Evolutionary conservation across 1,140 invertebrate genomes (phyloP).

Genomic region (Anagrus nilaparvatae): DNA sequence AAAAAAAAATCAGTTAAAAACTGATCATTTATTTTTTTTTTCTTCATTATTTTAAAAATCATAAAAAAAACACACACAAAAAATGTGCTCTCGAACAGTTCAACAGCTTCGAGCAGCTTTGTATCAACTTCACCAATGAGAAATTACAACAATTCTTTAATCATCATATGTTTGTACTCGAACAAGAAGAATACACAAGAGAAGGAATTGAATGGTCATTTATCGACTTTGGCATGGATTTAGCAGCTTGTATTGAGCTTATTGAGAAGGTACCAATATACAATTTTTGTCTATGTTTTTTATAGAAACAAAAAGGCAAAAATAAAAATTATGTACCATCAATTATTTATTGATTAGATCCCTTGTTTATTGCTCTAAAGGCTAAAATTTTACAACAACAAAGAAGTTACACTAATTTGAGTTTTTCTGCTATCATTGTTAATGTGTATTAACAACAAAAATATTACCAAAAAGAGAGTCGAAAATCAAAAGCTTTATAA

Average conservation of each 20-base stretch:
- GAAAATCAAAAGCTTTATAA: no score
- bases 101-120: slow-evolving; percentile 98
- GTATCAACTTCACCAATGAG: slow-evolving; percentile 98
- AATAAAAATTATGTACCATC: no score
- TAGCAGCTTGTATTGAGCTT: slow-evolving; percentile 91
- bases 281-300: slow-evolving; percentile 8
- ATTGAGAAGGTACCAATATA: slow-evolving; percentile 95
- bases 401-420: no score
- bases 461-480: no score
- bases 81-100: slow-evolving; percentile 57
- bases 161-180: slow-evolving; percentile 97
- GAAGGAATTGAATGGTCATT: slow-evolving; percentile 93
- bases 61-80: no score
- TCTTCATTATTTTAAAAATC: no score
- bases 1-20: slow-evolving; percentile 22
- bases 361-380: no score
- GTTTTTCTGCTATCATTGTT: no score
- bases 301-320: no score
- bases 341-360: no score
- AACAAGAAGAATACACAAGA: slow-evolving; percentile 94
- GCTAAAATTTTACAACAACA: no score
- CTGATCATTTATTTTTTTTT: slow-evolving; percentile 27
- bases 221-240: slow-evolving; percentile 97
- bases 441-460: no score
- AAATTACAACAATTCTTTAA: slow-evolving; percentile 98